These are phyloP conservation scores for Phenganax subtilis DNA, from an alignment of 92 coral and sea anemone species.

Conservation along the genomic window DNA sequence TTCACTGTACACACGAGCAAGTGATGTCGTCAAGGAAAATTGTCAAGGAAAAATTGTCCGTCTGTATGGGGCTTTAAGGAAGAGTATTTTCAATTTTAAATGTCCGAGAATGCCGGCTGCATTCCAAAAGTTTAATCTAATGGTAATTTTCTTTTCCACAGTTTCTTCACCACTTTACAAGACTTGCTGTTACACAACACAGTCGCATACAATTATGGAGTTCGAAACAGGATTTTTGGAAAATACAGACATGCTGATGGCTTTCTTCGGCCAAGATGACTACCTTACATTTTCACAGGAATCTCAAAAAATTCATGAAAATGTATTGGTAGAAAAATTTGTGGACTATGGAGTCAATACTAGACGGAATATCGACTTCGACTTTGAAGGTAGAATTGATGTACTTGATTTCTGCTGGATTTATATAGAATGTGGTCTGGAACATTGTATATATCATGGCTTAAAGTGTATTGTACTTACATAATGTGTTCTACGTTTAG, in stretches of 20 bases:
- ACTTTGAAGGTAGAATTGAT: neutral
- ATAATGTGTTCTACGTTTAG: constrained; percentile 33
- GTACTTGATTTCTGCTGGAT: neutral
- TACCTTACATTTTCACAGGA: neutral
- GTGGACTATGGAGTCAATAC: neutral
- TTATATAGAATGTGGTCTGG: too few species aligned
- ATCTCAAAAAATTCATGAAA: neutral
- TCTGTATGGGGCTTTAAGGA: too few species aligned
- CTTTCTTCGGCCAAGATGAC: constrained; percentile 37
- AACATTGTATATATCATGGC: too few species aligned
- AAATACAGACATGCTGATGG: constrained; percentile 14
- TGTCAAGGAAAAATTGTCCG: too few species aligned
- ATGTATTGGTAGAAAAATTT: constrained; percentile 19
- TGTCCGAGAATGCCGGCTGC: neutral
- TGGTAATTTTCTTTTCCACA: neutral
- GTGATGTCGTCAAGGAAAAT: too few species aligned
- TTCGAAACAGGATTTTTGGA: neutral
- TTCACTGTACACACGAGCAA: too few species aligned
- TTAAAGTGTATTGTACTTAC: too few species aligned
- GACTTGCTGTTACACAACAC: constrained; percentile 16
- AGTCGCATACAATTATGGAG: constrained; percentile 28
- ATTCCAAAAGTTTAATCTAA: too few species aligned
- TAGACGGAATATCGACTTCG: neutral
- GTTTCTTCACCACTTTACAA: constrained; percentile 9
- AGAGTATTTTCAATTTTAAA: neutral